These are phyloP conservation scores for Ibidorhyncha struthersii DNA, from an alignment of 2,113 vertebrate genomes.

Conservation along the genomic window DNA sequence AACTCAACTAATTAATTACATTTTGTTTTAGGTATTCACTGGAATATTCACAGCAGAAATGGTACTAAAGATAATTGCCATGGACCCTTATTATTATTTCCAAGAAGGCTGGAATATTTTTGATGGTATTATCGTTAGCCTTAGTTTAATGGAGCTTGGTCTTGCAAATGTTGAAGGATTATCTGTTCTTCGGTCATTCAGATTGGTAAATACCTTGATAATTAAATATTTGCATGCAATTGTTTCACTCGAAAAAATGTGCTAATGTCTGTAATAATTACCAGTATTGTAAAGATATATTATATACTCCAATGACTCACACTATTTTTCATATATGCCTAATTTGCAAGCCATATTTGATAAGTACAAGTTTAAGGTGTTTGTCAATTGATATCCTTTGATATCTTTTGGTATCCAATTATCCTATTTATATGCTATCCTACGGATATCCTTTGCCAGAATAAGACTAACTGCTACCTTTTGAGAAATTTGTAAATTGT, in stretches of 20 bases:
- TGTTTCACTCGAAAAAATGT: neutral
- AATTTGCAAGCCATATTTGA: neutral
- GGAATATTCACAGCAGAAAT: slow-evolving; percentile 97
- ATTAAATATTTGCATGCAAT: neutral
- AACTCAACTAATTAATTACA: neutral
- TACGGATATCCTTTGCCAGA: neutral
- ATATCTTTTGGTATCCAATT: neutral
- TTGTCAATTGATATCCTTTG: neutral
- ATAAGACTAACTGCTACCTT: neutral
- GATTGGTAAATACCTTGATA: slow-evolving; percentile 84
- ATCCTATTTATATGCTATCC: neutral
- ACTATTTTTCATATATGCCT: neutral
- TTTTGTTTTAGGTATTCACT: slow-evolving; percentile 88
- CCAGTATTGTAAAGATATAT: neutral
- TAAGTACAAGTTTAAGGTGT: neutral
- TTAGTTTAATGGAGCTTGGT: slow-evolving; percentile 93
- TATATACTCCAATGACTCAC: neutral
- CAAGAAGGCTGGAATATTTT: slow-evolving; percentile 98
- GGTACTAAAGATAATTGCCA: slow-evolving; percentile 94
- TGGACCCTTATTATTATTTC: slow-evolving; percentile 97
- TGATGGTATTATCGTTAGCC: slow-evolving; percentile 91
- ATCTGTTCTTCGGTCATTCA: slow-evolving; percentile 91
- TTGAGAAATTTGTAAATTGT: neutral
- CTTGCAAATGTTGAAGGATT: slow-evolving; percentile 83
- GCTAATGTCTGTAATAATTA: neutral